phyloP scores from a whole-genome alignment of 2,797 vertebrate species.

The Falco peregrinus region DNA sequence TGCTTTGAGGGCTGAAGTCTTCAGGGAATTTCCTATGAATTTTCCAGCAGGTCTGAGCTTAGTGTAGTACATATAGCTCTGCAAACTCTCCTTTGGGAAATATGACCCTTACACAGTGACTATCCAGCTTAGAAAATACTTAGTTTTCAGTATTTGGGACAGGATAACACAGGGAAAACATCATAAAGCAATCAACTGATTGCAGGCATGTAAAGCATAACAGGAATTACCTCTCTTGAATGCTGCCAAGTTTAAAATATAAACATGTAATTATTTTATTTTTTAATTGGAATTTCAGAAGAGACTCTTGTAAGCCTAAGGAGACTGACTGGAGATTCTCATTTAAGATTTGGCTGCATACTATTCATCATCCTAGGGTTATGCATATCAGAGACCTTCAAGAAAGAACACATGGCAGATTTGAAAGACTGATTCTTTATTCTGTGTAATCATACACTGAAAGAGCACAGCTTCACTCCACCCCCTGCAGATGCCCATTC shows the following conservation, averaged over 20 bases:
- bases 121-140: background rate
- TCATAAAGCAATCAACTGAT: background rate
- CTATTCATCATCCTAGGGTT: background rate
- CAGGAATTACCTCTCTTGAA: background rate
- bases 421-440: background rate
- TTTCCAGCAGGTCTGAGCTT: background rate
- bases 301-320: background rate
- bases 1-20: background rate
- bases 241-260: background rate
- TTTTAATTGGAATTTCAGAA: background rate
- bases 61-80: background rate
- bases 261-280: background rate
- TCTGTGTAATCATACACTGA: background rate
- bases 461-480: background rate
- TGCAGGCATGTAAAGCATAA: background rate
- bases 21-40: background rate
- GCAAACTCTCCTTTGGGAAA: background rate
- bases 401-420: background rate
- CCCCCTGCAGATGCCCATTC: background rate
- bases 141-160: background rate
- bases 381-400: background rate
- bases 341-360: background rate
- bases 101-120: background rate
- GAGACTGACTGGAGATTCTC: background rate
- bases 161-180: background rate